Conservation (phyloP, 2,888 invertebrate species). For the Macaria notata region DNA sequence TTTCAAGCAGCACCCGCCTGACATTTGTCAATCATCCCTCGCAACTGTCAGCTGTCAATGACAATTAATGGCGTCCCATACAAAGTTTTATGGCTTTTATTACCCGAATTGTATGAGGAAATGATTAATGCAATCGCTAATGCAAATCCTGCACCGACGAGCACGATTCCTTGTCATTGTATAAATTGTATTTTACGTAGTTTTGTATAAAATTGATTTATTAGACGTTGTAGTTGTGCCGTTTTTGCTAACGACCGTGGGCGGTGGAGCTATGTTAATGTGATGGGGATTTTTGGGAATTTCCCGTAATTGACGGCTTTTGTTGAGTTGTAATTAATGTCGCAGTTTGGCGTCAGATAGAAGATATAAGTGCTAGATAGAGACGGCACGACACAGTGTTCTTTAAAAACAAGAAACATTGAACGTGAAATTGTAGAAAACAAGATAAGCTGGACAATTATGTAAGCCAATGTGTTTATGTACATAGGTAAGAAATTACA, state of each 20-base stretch:
- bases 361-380: too few relatives aligned
- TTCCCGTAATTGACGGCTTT: constrained; percentile 32
- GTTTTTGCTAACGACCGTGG: constrained; percentile 53
- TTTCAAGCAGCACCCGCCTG: constrained; percentile 50
- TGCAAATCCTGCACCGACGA: constrained; percentile 76
- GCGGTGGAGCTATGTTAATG: constrained; percentile 48
- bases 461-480: too few relatives aligned
- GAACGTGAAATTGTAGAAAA: too few relatives aligned
- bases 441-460: too few relatives aligned
- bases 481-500: too few relatives aligned
- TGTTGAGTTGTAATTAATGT: constrained; percentile 30
- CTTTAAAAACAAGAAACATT: too few relatives aligned
- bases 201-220: constrained; percentile 77
- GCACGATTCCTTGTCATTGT: constrained; percentile 46
- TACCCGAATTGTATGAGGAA: constrained; percentile 67
- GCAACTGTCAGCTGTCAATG: constrained; percentile 76
- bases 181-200: constrained; percentile 60
- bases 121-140: constrained; percentile 81
- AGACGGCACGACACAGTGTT: too few relatives aligned
- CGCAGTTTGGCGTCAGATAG: constrained; percentile 1
- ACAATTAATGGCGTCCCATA: constrained; percentile 78
- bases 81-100: constrained; percentile 78
- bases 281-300: constrained; percentile 36
- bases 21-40: constrained; percentile 80
- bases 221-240: constrained; percentile 55